These are phyloP conservation scores for Spinus olivaceus DNA, from an alignment of 2,797 vertebrate species.

Conservation along the genomic window DNA sequence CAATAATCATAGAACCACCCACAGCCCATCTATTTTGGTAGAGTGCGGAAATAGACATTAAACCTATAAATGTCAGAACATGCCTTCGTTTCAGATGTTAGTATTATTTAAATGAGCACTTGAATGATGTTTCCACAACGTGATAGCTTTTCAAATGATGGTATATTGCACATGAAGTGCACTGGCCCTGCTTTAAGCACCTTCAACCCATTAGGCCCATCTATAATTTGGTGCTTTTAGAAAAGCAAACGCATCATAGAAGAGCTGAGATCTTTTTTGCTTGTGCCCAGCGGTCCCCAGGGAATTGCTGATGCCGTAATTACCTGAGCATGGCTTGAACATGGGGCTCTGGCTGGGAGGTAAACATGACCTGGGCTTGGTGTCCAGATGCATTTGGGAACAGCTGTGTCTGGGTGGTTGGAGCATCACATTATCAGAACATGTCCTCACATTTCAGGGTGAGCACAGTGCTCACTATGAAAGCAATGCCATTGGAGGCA, in stretches of 20 bases:
- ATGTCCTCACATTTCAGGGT: background rate
- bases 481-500: background rate
- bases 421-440: background rate
- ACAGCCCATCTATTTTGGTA: slow-evolving; percentile 66
- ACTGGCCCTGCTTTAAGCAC: slow-evolving; percentile 44
- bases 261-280: slow-evolving; percentile 35
- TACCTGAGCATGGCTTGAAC: slow-evolving; percentile 10
- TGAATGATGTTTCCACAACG: slow-evolving; percentile 49
- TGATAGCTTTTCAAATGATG: slow-evolving; percentile 66
- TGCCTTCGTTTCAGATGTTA: slow-evolving; percentile 54
- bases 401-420: background rate
- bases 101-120: slow-evolving; percentile 74
- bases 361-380: background rate
- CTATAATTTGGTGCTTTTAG: slow-evolving; percentile 59
- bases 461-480: background rate
- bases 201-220: slow-evolving; percentile 63
- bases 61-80: slow-evolving; percentile 71
- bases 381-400: background rate
- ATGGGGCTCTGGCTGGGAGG: background rate
- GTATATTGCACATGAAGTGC: slow-evolving; percentile 51
- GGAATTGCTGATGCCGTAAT: slow-evolving; percentile 50
- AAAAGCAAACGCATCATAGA: slow-evolving; percentile 3
- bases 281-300: slow-evolving; percentile 4
- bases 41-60: slow-evolving; percentile 63
- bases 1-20: slow-evolving; percentile 59